Evolutionary conservation across 2,797 vertebrate genomes (phyloP).

Genomic region (Myioborus melanocephalus): DNA sequence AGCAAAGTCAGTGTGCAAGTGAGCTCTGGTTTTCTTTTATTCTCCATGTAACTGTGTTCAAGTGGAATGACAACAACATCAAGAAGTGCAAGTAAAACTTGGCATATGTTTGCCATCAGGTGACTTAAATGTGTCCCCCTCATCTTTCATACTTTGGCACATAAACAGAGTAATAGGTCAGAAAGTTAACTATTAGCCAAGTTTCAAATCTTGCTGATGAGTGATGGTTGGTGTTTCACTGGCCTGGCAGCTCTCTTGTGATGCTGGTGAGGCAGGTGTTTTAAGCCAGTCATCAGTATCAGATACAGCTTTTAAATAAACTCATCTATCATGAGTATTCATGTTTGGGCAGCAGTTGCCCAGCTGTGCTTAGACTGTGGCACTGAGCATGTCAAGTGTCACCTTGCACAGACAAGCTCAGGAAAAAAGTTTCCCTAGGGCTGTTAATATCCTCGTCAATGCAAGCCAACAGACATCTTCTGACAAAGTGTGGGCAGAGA

Average conservation of each 20-base stretch:
- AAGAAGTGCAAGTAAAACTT: slow-evolving; percentile 15
- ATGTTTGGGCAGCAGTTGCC: not conserved
- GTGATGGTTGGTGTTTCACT: not conserved
- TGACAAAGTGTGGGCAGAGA: not conserved
- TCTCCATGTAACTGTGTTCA: not conserved
- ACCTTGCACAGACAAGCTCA: not conserved
- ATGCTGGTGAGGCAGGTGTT: slow-evolving; percentile 16
- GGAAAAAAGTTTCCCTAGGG: not conserved
- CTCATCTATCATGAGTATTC: not conserved
- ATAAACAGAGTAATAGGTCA: not conserved
- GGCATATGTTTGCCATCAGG: not conserved
- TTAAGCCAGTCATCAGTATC: not conserved
- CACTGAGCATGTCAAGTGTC: not conserved
- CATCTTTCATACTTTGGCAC: not conserved
- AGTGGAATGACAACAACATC: not conserved
- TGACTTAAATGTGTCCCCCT: not conserved
- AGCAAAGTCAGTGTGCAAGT: not conserved
- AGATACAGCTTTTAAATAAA: slow-evolving; percentile 39
- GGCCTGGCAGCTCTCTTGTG: not conserved
- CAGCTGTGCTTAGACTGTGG: not conserved
- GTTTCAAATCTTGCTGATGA: not conserved
- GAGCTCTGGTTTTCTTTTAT: not conserved
- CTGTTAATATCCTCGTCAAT: not conserved
- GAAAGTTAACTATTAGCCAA: slow-evolving; percentile 26
- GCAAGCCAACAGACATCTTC: not conserved